These are phyloP conservation scores for Maccullochella peelii DNA, from an alignment of 2,113 vertebrate species.

Conservation along the genomic window DNA sequence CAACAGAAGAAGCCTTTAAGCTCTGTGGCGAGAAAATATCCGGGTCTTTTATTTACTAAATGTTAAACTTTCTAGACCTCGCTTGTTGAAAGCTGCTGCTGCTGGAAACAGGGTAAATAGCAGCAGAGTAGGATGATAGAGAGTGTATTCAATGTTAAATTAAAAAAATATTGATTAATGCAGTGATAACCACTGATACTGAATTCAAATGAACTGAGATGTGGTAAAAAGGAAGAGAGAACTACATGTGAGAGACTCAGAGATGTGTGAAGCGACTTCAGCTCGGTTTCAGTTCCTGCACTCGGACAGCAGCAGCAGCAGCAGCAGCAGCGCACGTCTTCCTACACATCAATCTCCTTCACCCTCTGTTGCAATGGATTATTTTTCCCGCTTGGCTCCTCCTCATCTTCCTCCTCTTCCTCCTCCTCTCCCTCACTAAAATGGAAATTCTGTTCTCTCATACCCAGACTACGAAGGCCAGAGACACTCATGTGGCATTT, in stretches of 20 bases:
- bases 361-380: not conserved
- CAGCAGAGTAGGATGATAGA: too few species aligned
- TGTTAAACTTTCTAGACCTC: too few species aligned
- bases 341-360: not conserved
- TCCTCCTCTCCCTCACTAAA: not conserved
- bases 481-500: constrained; percentile 45
- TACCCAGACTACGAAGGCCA: constrained; percentile 10
- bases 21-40: too few species aligned
- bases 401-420: not conserved
- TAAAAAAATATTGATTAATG: too few species aligned
- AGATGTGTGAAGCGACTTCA: not conserved
- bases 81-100: too few species aligned
- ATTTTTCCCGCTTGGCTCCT: constrained; percentile 29
- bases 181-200: not conserved
- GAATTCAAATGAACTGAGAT: not conserved
- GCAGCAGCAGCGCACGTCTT: not conserved
- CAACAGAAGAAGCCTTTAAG: not conserved
- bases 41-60: too few species aligned
- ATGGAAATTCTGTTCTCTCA: constrained; percentile 22
- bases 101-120: too few species aligned
- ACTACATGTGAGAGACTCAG: not conserved
- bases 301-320: not conserved
- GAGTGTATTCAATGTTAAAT: too few species aligned
- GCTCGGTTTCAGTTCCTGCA: not conserved
- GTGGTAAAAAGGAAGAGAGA: not conserved